phyloP scores from a whole-genome alignment of 2,113 vertebrate species.

The Lutjanus erythropterus region DNA sequence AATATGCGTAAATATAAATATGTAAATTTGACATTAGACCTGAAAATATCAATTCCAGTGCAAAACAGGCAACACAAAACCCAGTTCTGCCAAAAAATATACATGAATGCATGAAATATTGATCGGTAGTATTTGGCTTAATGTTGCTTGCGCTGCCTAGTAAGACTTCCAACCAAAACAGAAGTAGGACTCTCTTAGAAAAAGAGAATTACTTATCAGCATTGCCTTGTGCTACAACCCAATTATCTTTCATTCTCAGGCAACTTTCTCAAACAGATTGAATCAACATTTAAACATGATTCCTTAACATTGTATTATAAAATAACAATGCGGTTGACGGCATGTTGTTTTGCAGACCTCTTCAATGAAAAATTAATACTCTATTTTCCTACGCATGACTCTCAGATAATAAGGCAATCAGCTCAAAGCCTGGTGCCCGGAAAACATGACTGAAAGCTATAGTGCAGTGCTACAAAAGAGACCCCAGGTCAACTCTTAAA shows the following conservation, averaged over 20 bases:
- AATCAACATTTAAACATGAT: slow-evolving; percentile 47
- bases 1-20: not conserved
- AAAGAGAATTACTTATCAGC: slow-evolving; percentile 55
- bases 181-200: slow-evolving; percentile 41
- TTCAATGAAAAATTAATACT: slow-evolving; percentile 21
- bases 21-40: not conserved
- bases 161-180: slow-evolving; percentile 27
- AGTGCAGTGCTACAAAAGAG: not conserved
- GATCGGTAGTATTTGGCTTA: slow-evolving; percentile 39
- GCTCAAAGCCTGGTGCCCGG: slow-evolving; percentile 2
- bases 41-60: not conserved
- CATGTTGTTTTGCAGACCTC: slow-evolving; percentile 25
- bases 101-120: slow-evolving; percentile 48
- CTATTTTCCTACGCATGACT: slow-evolving; percentile 11
- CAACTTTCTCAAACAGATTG: slow-evolving; percentile 31
- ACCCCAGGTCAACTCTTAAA: slow-evolving; percentile 28
- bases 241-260: slow-evolving; percentile 53
- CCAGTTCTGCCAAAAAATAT: slow-evolving; percentile 1
- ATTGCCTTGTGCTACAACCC: slow-evolving; percentile 17
- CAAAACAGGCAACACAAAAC: slow-evolving; percentile 16
- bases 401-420: slow-evolving; percentile 24
- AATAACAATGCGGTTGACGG: not conserved
- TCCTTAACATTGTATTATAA: slow-evolving; percentile 23
- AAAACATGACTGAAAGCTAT: slow-evolving; percentile 16
- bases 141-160: slow-evolving; percentile 26